Base-by-base conservation (phyloP, 1,140 invertebrate species). In the Aradophagus sp. region DNA sequence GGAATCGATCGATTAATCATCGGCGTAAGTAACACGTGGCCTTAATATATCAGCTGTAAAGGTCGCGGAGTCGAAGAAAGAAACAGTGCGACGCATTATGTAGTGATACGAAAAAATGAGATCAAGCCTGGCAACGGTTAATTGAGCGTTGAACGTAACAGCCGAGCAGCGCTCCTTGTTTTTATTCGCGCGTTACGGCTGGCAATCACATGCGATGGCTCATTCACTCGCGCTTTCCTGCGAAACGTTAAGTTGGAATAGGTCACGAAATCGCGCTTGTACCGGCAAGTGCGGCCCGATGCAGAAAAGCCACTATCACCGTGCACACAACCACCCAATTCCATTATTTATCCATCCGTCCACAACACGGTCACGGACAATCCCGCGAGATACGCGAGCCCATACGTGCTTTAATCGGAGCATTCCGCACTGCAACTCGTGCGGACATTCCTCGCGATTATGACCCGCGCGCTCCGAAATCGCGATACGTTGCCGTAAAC, bases 311-410 rank as follows among this genome's bases (percentile, higher is more conserved):
- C 41, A 12, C 32, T 26, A 35, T 5, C 66, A 23, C 14, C 11
- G 29, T 34, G 31, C 41, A 35, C 29, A 47, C 17, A 61, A 23
- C 44, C 20, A 1, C 7, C 20, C 61, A 73, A 74, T 52, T 78
- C 76, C 77, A 80, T 80, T 81, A 82, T 82, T 82, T 80, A 81
- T 81, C 79, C 74, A 80, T 80, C 80, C 73, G n/a, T n/a, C n/a
- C n/a, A n/a, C n/a, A n/a, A n/a, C 56, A 71, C 47, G 74, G 76
- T 68, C 73, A 79, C 70, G 75, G 70, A 39, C 68, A 76, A 79
- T 80, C 79, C 77, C 73, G 19, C 41, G 74, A 77, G 79, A 77
- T 77, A 75, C 73, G 52, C 77, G 75, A 70, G 74, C 42, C 58
- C 55, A 72, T 77, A 80, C 76, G 74, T 77, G 75, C 70, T 77